Evolutionary conservation across 2,797 vertebrate genomes (phyloP).

Genomic region (Bovichtus variegatus): DNA sequence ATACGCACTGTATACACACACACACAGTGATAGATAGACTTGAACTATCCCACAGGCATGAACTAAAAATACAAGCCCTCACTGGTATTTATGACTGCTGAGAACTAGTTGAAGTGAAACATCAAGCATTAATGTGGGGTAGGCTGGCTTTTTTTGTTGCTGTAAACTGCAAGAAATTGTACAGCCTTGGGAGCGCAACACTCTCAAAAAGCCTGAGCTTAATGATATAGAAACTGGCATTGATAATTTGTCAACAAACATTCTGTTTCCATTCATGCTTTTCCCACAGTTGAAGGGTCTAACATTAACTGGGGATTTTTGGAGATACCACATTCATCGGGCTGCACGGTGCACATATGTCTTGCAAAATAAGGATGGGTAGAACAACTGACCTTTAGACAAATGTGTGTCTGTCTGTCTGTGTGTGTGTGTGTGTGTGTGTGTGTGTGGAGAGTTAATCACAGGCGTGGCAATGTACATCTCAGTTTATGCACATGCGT

Average conservation of each 20-base stretch:
- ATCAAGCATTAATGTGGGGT: slow-evolving; percentile 45
- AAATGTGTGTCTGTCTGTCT: no score
- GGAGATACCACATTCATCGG: background rate
- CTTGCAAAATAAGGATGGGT: background rate
- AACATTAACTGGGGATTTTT: slow-evolving; percentile 9
- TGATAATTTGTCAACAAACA: slow-evolving; percentile 63
- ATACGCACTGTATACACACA: slow-evolving; percentile 32
- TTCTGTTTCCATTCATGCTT: slow-evolving; percentile 52
- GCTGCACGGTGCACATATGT: background rate
- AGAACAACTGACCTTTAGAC: background rate
- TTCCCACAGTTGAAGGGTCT: slow-evolving; percentile 40
- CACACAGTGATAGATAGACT: slow-evolving; percentile 47
- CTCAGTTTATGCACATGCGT: background rate
- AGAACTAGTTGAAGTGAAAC: slow-evolving; percentile 57
- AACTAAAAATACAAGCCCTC: slow-evolving; percentile 69
- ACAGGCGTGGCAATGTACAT: background rate
- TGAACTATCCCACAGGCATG: slow-evolving; percentile 71
- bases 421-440: slow-evolving; percentile 11
- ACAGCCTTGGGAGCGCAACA: slow-evolving; percentile 17
- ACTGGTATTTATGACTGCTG: slow-evolving; percentile 62
- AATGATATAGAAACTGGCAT: slow-evolving; percentile 53
- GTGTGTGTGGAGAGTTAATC: background rate
- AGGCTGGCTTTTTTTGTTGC: slow-evolving; percentile 15
- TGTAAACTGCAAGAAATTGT: slow-evolving; percentile 53
- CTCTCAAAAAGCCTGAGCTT: slow-evolving; percentile 30